A percentile compares a stretch with the other conserved stretches of the same genome.
Evolutionary conservation across 2,797 vertebrate genomes (phyloP).

Genomic region (Gymnothorax javanicus): DNA sequence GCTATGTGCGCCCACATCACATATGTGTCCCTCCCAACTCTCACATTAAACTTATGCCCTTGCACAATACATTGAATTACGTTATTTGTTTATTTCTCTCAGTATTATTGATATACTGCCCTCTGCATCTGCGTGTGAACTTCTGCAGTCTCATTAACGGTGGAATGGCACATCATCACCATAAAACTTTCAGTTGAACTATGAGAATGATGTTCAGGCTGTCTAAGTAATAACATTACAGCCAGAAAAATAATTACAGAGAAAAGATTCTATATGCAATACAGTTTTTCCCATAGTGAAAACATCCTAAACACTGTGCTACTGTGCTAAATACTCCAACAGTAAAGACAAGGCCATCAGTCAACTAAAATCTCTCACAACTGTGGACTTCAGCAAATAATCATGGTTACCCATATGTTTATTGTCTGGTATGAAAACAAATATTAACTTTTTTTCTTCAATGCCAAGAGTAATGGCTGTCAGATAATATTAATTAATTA

Average conservation of each 20-base stretch:
- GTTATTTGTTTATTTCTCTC: background rate
- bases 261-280: background rate
- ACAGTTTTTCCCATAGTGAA: background rate
- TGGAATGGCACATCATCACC: background rate
- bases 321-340: too few relatives aligned
- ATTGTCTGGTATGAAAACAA: background rate
- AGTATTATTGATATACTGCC: background rate
- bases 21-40: too few relatives aligned
- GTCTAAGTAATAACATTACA: background rate
- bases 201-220: background rate
- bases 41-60: too few relatives aligned
- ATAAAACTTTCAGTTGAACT: background rate
- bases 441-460: background rate
- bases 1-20: too few relatives aligned
- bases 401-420: background rate
- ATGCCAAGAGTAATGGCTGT: background rate
- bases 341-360: background rate
- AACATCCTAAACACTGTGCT: background rate
- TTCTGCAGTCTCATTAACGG: background rate
- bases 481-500: background rate
- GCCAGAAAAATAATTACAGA: background rate
- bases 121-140: background rate
- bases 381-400: background rate
- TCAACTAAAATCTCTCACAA: background rate
- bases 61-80: background rate